Evolutionary conservation across 2,888 invertebrate genomes (phyloP).

Genomic region (Apamea epomidion): DNA sequence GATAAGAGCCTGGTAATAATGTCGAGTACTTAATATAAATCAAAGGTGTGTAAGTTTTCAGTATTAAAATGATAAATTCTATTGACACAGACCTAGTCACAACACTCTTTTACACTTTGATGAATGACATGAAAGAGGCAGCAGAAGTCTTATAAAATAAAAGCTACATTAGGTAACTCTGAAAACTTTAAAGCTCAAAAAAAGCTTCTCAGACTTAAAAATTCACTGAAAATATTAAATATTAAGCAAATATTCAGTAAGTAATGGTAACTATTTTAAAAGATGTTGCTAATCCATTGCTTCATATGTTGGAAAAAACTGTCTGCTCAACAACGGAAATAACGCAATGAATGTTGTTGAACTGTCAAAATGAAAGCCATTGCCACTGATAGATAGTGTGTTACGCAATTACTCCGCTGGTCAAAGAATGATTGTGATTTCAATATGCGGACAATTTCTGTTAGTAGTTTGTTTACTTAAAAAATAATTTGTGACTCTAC

Average conservation of each 20-base stretch:
- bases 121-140: neutral
- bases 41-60: no score
- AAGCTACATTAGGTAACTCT: neutral
- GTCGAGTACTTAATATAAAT: neutral
- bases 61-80: neutral
- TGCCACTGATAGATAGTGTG: no score
- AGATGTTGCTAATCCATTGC: no score
- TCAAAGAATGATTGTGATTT: neutral
- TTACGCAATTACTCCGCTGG: no score
- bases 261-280: no score
- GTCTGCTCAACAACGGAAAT: no score
- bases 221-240: neutral
- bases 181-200: neutral
- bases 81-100: neutral
- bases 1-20: slow-evolving; percentile 1
- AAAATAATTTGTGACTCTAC: neutral
- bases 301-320: no score
- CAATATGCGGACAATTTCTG: neutral
- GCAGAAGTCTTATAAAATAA: neutral
- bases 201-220: neutral
- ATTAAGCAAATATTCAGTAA: no score
- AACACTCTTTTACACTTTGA: neutral
- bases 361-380: no score
- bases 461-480: neutral
- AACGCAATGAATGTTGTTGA: no score